A percentile compares a stretch with the other conserved stretches of the same genome.
phyloP scores from a whole-genome alignment of 2,888 invertebrate species.

The Girardia tigrina region DNA sequence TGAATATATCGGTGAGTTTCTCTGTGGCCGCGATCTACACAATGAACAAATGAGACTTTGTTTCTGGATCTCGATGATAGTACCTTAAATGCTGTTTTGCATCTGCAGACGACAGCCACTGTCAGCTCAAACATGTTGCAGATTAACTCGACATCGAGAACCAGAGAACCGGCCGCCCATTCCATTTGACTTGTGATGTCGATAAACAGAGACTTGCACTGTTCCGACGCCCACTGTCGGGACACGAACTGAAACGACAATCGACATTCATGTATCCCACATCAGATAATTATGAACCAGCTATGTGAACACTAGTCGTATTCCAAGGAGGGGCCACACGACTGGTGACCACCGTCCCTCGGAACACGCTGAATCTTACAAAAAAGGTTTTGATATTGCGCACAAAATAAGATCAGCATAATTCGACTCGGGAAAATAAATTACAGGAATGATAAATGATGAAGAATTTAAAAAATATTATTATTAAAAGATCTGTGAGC shows the following conservation, averaged over 20 bases:
- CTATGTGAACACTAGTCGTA: too few species aligned
- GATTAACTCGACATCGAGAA: neutral
- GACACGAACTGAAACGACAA: too few species aligned
- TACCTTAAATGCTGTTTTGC: neutral
- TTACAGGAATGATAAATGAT: too few species aligned
- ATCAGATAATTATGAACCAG: too few species aligned
- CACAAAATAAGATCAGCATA: too few species aligned
- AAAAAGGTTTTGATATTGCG: too few species aligned
- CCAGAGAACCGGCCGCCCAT: neutral
- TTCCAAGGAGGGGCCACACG: neutral
- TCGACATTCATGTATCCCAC: too few species aligned
- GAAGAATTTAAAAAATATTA: too few species aligned
- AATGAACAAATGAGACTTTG: neutral
- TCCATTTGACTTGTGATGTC: neutral
- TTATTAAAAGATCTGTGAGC: too few species aligned
- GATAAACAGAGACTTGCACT: neutral
- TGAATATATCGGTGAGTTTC: neutral
- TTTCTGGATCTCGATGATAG: too few species aligned
- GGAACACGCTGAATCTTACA: neutral
- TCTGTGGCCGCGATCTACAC: neutral
- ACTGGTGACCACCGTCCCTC: neutral
- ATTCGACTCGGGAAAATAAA: too few species aligned
- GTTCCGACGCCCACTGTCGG: too few species aligned
- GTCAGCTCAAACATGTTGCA: neutral
- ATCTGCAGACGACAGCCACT: neutral